Percentiles rank a stretch among this genome's conserved stretches.
Conservation (phyloP, 1,140 invertebrate species). For the Drosophila arizonae region DNA sequence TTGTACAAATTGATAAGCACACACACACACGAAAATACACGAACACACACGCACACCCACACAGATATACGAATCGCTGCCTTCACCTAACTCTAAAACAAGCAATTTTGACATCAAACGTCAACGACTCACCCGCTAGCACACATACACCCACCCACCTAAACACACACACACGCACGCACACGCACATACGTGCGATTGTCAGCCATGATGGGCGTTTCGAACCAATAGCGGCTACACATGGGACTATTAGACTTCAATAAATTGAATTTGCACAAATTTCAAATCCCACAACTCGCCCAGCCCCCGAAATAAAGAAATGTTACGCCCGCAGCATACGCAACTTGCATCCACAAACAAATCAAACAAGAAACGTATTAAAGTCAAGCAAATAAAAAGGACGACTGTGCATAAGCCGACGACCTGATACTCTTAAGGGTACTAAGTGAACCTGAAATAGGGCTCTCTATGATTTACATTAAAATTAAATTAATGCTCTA, state of each 20-base stretch:
- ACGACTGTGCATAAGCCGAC: slow-evolving; percentile 1
- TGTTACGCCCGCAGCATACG: slow-evolving; percentile 64
- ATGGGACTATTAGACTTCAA: slow-evolving; percentile 78
- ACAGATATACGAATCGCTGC: slow-evolving; percentile 23
- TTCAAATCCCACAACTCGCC: slow-evolving; percentile 65
- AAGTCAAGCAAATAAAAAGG: slow-evolving; percentile 29
- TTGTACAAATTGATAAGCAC: slow-evolving; percentile 50
- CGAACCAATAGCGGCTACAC: slow-evolving; percentile 55
- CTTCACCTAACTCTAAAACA: slow-evolving; percentile 50
- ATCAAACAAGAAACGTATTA: slow-evolving; percentile 63
- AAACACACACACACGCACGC: background rate
- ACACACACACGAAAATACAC: slow-evolving; percentile 26
- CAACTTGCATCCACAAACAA: slow-evolving; percentile 76
- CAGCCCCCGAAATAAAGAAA: slow-evolving; percentile 24
- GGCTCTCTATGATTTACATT: too few relatives aligned
- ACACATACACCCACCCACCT: slow-evolving; percentile 15
- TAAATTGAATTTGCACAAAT: slow-evolving; percentile 82
- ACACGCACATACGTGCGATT: slow-evolving; percentile 28
- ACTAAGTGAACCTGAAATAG: background rate
- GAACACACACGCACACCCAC: slow-evolving; percentile 19
- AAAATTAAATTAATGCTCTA: too few relatives aligned
- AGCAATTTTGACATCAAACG: slow-evolving; percentile 78
- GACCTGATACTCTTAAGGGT: slow-evolving; percentile 3
- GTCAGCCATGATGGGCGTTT: slow-evolving; percentile 56
- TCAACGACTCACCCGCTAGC: slow-evolving; percentile 67